Conservation (phyloP, 2,888 invertebrate genomes). For the Candidula unifasciata region DNA sequence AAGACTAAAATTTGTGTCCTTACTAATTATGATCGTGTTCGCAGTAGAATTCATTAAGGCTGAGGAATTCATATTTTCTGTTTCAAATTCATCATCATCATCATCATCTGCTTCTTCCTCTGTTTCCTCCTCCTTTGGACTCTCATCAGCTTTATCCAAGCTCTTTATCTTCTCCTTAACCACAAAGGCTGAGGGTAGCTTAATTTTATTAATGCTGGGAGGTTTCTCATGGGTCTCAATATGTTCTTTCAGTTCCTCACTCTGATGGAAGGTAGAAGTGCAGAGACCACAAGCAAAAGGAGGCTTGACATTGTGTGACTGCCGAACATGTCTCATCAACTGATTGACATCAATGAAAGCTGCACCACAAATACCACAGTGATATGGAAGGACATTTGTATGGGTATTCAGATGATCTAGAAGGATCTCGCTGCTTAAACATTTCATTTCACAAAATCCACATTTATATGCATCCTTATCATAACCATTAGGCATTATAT, state of each 20-base stretch:
- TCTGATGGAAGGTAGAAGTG: conserved; percentile 31
- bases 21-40: conserved; percentile 32
- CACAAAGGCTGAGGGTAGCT: neutral
- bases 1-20: conserved; percentile 39
- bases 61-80: conserved; percentile 1
- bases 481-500: neutral
- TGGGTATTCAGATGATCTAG: conserved; percentile 32
- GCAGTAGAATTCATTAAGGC: conserved; percentile 9
- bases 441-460: conserved; percentile 39
- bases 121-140: conserved; percentile 12
- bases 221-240: conserved; percentile 11
- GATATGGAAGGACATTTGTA: conserved; percentile 28
- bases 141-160: neutral
- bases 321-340: conserved; percentile 35
- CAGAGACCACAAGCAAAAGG: conserved; percentile 46
- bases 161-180: neutral
- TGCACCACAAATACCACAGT: conserved; percentile 36
- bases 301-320: conserved; percentile 22
- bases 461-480: conserved; percentile 25
- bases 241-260: conserved; percentile 27
- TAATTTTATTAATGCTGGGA: neutral
- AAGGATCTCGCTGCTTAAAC: conserved; percentile 21
- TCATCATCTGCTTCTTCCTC: conserved; percentile 19
- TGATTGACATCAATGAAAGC: conserved; percentile 35
- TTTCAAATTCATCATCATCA: neutral